These are phyloP conservation scores for Mactra quadrangularis DNA, from an alignment of 1,140 invertebrate genomes.

Conservation along the genomic window DNA sequence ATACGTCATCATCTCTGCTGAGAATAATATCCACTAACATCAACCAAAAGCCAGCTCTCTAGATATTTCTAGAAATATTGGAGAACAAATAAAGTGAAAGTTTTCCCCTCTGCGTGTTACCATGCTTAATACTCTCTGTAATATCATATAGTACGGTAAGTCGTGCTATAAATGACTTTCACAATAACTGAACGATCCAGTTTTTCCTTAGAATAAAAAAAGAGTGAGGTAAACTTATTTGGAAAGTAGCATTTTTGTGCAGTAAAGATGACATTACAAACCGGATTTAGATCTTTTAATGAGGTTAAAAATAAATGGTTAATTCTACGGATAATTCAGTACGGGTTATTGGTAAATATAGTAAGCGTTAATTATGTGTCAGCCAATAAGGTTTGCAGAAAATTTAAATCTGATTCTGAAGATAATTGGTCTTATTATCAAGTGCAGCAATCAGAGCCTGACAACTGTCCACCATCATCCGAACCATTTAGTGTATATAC, in stretches of 20 bases:
- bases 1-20: too few species aligned
- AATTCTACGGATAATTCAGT: slow-evolving; percentile 8
- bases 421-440: not conserved
- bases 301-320: slow-evolving; percentile 14
- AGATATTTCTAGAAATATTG: too few species aligned
- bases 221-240: not conserved
- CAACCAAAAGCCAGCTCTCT: too few species aligned
- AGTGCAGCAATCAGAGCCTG: not conserved
- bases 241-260: not conserved
- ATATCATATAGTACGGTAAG: not conserved
- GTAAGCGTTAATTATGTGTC: not conserved
- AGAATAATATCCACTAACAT: too few species aligned
- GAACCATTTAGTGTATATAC: slow-evolving; percentile 31
- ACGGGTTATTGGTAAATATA: not conserved
- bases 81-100: too few species aligned
- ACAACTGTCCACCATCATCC: slow-evolving; percentile 7
- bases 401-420: slow-evolving; percentile 22
- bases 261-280: slow-evolving; percentile 5
- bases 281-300: slow-evolving; percentile 14
- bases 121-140: not conserved
- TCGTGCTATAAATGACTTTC: slow-evolving; percentile 14
- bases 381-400: slow-evolving; percentile 11
- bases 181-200: not conserved
- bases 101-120: too few species aligned
- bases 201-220: not conserved